Percentiles rank a stretch among this genome's conserved stretches.
Conservation (phyloP, 2,888 invertebrate species). For the Sarcophaga carnaria region DNA sequence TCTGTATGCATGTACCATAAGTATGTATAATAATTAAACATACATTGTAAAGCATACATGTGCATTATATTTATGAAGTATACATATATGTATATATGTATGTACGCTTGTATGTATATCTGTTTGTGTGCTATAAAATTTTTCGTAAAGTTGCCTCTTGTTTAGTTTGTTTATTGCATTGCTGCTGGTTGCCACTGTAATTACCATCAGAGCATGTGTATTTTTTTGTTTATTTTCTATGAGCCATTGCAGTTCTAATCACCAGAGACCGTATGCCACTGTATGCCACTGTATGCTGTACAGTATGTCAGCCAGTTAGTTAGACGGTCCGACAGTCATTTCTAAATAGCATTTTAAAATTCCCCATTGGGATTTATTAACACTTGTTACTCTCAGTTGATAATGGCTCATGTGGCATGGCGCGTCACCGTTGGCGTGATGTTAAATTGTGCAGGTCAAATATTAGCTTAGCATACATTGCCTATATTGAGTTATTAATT, state of each 20-base stretch:
- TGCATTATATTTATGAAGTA: constrained; percentile 8
- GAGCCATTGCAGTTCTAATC: constrained; percentile 42
- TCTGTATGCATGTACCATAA: too few relatives aligned
- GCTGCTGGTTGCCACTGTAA: constrained; percentile 43
- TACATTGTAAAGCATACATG: neutral
- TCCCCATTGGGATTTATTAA: constrained; percentile 58
- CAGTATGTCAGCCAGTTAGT: constrained; percentile 5
- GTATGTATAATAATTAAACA: constrained; percentile 17
- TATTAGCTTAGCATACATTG: neutral
- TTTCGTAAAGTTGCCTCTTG: neutral
- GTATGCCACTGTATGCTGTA: neutral
- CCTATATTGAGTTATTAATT: constrained; percentile 3
- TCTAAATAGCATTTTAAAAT: constrained; percentile 46
- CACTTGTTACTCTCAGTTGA: constrained; percentile 39
- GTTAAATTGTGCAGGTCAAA: constrained; percentile 43
- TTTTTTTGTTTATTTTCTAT: constrained; percentile 4
- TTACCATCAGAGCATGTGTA: neutral
- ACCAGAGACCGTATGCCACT: constrained; percentile 49
- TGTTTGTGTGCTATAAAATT: neutral
- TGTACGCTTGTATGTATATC: neutral
- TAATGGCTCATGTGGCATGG: neutral
- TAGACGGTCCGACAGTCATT: constrained; percentile 26
- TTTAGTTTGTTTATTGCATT: neutral
- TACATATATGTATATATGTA: neutral
- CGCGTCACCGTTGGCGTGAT: constrained; percentile 16